Conservation (phyloP, 2,797 vertebrate genomes). For the Aulostomus chinensis region DNA sequence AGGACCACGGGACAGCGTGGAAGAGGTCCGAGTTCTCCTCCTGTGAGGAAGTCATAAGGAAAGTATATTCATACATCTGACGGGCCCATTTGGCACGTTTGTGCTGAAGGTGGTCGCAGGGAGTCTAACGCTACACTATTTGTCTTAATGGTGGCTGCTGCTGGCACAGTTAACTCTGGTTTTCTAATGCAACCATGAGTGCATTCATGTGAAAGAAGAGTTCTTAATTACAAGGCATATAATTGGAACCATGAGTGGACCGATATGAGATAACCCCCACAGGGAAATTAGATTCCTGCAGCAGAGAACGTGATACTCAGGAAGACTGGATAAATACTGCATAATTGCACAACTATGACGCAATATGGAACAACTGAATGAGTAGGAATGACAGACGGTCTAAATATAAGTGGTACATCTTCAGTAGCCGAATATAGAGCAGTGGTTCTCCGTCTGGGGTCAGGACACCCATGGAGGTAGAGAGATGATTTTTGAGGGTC, state of each 20-base stretch:
- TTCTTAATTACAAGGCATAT: not conserved
- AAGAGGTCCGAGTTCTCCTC: slow-evolving; percentile 96
- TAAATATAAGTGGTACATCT: too few species aligned
- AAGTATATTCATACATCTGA: not conserved
- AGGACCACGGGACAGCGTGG: slow-evolving; percentile 98
- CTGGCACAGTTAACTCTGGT: not conserved
- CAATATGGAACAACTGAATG: not conserved
- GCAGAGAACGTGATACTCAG: not conserved
- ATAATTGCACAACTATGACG: not conserved
- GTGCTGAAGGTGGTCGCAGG: not conserved
- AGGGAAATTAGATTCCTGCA: not conserved
- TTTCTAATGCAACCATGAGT: not conserved
- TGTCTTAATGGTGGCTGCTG: not conserved
- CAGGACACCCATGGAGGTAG: too few species aligned
- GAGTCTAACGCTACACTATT: not conserved
- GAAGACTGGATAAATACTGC: not conserved
- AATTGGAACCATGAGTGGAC: not conserved
- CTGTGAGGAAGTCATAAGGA: slow-evolving; percentile 62
- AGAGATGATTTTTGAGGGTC: too few species aligned
- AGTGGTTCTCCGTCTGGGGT: too few species aligned
- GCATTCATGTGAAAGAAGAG: not conserved
- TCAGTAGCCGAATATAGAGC: too few species aligned
- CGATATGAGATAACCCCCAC: not conserved
- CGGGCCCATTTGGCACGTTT: not conserved
- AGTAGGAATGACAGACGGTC: not conserved